phyloP scores from a whole-genome alignment of 2,888 invertebrate species.

The Xanthorhoe designata region DNA sequence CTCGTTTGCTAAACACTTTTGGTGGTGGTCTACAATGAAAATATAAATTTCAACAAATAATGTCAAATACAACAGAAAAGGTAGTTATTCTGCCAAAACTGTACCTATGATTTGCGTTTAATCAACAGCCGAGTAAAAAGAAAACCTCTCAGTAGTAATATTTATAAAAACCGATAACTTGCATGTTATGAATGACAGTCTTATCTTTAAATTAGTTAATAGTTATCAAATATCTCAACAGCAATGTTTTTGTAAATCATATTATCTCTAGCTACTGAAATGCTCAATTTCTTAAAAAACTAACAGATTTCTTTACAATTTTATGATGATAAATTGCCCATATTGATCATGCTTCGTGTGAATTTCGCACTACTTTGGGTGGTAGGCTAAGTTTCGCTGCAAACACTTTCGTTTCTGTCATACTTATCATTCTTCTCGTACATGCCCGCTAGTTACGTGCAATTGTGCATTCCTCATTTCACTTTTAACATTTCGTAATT shows the following conservation, averaged over 20 bases:
- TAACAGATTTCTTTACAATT: not conserved
- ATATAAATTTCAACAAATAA: not conserved
- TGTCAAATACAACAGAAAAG: not conserved
- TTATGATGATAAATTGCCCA: not conserved
- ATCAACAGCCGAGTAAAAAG: not conserved
- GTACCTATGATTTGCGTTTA: not conserved
- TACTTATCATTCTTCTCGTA: conserved; percentile 26
- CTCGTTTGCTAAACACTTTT: conserved; percentile 86
- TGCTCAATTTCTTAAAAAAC: no score
- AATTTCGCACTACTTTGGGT: conserved; percentile 16
- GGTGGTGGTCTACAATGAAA: conserved; percentile 84
- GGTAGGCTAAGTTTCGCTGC: conserved; percentile 24
- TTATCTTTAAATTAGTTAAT: not conserved
- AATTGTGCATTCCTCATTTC: conserved; percentile 26
- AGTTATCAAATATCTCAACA: no score
- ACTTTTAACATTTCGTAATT: conserved; percentile 23
- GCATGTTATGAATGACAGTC: not conserved
- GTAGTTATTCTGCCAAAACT: not conserved
- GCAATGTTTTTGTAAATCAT: no score
- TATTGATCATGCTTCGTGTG: conserved; percentile 7
- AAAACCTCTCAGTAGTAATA: not conserved
- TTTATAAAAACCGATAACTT: not conserved
- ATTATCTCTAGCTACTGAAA: no score
- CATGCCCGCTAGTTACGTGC: conserved; percentile 25
- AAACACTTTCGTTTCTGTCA: conserved; percentile 27